phyloP scores from a whole-genome alignment of 2,113 vertebrate genomes.

The Pseudorasbora parva region DNA sequence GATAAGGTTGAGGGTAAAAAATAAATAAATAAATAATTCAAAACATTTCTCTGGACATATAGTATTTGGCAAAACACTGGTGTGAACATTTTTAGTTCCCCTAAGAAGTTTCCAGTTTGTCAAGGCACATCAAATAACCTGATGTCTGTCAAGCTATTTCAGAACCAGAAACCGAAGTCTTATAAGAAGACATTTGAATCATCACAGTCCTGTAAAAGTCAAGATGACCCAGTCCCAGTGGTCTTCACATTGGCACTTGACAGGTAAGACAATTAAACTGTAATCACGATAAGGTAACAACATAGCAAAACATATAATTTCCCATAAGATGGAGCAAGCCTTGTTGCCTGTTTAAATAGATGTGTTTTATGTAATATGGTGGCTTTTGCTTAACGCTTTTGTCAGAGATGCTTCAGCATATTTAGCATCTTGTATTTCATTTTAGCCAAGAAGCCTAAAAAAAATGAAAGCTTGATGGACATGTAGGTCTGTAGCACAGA shows the following conservation, averaged over 20 bases:
- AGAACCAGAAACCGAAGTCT: background rate
- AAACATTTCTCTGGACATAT: no score
- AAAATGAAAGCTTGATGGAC: slow-evolving; percentile 7
- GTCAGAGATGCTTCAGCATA: slow-evolving; percentile 21
- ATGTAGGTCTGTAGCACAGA: background rate
- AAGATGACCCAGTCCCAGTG: slow-evolving; percentile 23
- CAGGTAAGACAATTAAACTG: slow-evolving; percentile 23
- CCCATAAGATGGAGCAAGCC: background rate
- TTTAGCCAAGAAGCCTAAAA: slow-evolving; percentile 5
- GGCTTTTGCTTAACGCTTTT: slow-evolving; percentile 15
- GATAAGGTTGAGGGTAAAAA: no score
- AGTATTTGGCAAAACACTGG: background rate
- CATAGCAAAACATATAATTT: slow-evolving; percentile 16
- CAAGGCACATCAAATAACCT: background rate
- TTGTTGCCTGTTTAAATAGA: background rate
- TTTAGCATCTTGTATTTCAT: slow-evolving; percentile 14
- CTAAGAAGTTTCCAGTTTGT: background rate
- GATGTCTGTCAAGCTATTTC: background rate
- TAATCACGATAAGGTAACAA: slow-evolving; percentile 7
- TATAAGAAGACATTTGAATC: background rate
- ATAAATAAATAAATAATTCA: no score
- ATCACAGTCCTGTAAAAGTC: background rate
- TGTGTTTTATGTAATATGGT: background rate
- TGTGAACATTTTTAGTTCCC: background rate
- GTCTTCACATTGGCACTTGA: slow-evolving; percentile 28